Percentiles rank a stretch among this genome's conserved stretches.
phyloP scores from a whole-genome alignment of 2,888 invertebrate genomes.

The Habrosyne pyritoides region DNA sequence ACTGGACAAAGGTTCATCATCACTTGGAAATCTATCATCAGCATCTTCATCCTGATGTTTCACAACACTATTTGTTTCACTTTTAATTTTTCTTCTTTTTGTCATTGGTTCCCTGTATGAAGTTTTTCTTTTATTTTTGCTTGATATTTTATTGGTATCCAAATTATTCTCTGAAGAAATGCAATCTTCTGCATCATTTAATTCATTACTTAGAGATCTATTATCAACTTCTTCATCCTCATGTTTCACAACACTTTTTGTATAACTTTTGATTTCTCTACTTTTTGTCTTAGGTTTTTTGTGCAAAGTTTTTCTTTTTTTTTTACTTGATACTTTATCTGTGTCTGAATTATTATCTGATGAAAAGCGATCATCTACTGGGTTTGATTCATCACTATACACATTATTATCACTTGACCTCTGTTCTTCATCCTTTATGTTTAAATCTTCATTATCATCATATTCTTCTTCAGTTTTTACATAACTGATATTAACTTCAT shows the following conservation, averaged over 20 bases:
- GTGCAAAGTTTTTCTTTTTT: no score
- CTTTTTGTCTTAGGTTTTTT: no score
- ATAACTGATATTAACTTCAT: neutral
- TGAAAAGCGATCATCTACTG: no score
- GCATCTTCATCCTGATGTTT: neutral
- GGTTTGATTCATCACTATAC: no score
- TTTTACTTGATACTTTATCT: no score
- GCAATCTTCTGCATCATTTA: neutral
- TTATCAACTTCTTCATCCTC: neutral
- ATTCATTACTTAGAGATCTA: neutral
- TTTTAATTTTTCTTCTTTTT: constrained; percentile 15
- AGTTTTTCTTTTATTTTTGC: neutral
- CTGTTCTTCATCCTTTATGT: neutral
- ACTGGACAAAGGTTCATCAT: constrained; percentile 40
- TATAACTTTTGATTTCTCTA: no score
- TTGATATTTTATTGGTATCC: neutral
- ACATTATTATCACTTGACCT: neutral
- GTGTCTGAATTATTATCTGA: no score
- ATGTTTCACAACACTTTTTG: no score
- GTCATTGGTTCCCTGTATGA: constrained; percentile 14
- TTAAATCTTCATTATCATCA: neutral
- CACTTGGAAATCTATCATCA: constrained; percentile 24
- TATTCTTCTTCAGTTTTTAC: neutral
- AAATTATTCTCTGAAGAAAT: neutral
- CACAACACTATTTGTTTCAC: constrained; percentile 16